A percentile compares a stretch with the other conserved stretches of the same genome.
phyloP scores from a whole-genome alignment of 2,113 vertebrate species.

The Porphyrio hochstetteri region DNA sequence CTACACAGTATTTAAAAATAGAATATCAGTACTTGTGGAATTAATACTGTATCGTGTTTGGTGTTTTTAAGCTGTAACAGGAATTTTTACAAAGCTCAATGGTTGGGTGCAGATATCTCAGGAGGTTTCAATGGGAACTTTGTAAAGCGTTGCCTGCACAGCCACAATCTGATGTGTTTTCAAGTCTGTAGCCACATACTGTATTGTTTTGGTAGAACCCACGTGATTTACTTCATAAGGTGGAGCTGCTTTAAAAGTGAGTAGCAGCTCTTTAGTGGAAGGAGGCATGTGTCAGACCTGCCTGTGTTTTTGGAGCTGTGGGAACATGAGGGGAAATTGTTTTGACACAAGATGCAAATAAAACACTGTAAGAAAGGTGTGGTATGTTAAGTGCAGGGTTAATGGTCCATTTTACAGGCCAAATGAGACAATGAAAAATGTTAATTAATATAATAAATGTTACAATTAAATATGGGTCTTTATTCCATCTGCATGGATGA shows the following conservation, averaged over 20 bases:
- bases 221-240: not conserved
- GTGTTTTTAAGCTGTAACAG: not conserved
- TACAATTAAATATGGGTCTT: not conserved
- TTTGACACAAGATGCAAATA: not conserved
- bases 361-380: not conserved
- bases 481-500: not conserved
- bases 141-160: not conserved
- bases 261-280: not conserved
- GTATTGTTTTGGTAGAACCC: not conserved
- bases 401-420: not conserved
- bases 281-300: not conserved
- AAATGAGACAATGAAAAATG: not conserved
- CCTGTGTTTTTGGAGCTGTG: not conserved
- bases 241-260: not conserved
- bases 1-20: not conserved
- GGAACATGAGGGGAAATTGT: not conserved
- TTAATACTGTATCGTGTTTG: fast-evolving
- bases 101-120: not conserved
- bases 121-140: not conserved
- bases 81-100: not conserved
- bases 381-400: fast-evolving
- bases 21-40: not conserved
- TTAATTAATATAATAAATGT: no score
- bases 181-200: not conserved
- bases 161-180: not conserved